Percentiles rank a stretch among this genome's conserved stretches.
Conservation (phyloP, 2,113 vertebrate genomes). For the Myanophis thanlyinensis region DNA sequence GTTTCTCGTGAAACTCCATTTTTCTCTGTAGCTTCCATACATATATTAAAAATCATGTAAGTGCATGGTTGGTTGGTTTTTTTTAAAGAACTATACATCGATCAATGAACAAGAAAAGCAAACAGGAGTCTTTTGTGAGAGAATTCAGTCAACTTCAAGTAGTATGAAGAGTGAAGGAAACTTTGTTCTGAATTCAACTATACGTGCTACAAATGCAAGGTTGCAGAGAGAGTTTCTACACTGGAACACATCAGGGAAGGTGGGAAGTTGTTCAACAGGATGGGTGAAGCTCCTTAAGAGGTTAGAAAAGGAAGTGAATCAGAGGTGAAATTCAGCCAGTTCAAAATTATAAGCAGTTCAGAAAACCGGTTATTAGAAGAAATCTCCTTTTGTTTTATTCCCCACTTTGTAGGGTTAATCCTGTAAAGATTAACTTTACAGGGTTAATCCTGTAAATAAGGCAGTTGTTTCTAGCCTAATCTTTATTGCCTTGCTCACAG, state of each 20-base stretch:
- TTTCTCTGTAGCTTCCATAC: conserved; percentile 19
- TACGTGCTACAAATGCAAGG: background rate
- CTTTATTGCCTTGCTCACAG: too few species aligned
- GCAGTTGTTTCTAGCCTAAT: too few species aligned
- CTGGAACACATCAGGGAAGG: background rate
- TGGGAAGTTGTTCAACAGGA: background rate
- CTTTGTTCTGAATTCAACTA: background rate
- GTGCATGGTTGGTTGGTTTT: background rate
- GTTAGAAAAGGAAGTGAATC: background rate
- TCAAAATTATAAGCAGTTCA: too few species aligned
- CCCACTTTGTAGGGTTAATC: too few species aligned
- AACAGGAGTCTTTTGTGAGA: background rate
- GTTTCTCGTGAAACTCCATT: conserved; percentile 28
- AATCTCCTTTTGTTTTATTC: too few species aligned
- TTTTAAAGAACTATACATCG: background rate
- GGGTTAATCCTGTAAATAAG: too few species aligned
- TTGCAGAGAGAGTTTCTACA: background rate
- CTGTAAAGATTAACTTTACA: too few species aligned
- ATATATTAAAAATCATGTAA: conserved; percentile 31
- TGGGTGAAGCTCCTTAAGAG: background rate
- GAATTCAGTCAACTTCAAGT: background rate
- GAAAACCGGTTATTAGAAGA: too few species aligned
- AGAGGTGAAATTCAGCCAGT: too few species aligned
- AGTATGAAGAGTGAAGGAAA: background rate
- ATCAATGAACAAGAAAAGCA: background rate